Conservation (phyloP, 2,113 vertebrate species). For the Limanda limanda region DNA sequence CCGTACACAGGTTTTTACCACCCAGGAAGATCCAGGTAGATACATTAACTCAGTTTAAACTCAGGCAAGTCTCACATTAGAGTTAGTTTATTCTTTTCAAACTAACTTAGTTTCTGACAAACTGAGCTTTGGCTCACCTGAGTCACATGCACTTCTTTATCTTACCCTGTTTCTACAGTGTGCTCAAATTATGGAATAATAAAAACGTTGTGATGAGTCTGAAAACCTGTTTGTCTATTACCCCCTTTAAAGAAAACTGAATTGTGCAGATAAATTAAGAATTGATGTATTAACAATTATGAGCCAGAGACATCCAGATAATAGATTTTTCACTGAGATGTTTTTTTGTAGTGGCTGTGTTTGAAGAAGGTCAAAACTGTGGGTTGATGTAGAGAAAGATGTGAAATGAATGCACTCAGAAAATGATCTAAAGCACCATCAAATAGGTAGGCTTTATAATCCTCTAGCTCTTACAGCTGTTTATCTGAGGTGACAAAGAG, state of each 20-base stretch:
- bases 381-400: conserved; percentile 15
- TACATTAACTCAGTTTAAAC: not conserved
- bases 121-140: not conserved
- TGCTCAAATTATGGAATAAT: not conserved
- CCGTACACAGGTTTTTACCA: not conserved
- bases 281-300: too few species aligned
- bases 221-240: not conserved
- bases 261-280: not conserved
- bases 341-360: not conserved
- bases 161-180: not conserved
- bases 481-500: conserved; percentile 18
- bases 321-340: not conserved
- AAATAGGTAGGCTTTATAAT: not conserved
- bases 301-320: not conserved
- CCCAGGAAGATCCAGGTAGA: not conserved
- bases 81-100: not conserved
- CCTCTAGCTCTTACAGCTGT: not conserved
- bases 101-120: not conserved
- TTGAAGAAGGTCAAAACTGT: conserved; percentile 3
- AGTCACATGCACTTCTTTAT: not conserved
- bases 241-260: not conserved
- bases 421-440: not conserved
- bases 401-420: not conserved
- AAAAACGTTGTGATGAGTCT: not conserved
- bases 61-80: not conserved